Conservation (phyloP, 2,888 invertebrate species). For the Marasmarcha lunaedactyla region DNA sequence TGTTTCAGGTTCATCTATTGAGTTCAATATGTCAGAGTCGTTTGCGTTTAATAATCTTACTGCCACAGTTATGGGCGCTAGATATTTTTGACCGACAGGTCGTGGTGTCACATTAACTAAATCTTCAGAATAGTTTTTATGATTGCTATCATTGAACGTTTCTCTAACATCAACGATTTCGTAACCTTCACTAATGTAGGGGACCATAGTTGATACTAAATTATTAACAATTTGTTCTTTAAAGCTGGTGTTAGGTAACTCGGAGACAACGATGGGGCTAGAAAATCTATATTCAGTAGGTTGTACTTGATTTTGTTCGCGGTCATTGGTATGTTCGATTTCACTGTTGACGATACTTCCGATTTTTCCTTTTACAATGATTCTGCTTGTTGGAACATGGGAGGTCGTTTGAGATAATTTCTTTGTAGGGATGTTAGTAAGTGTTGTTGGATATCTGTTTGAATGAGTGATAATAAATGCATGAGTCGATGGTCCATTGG, state of each 20-base stretch:
- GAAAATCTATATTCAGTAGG: conserved; percentile 39
- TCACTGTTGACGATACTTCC: conserved; percentile 37
- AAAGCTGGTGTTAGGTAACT: conserved; percentile 28
- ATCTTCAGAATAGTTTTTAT: conserved; percentile 19
- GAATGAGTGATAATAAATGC: too few relatives aligned
- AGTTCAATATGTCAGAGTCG: conserved; percentile 41
- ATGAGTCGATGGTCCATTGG: too few relatives aligned
- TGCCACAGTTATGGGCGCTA: conserved; percentile 73
- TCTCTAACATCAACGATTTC: conserved; percentile 50
- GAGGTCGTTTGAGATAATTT: conserved; percentile 10
- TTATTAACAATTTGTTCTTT: conserved; percentile 47
- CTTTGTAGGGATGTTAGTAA: too few relatives aligned
- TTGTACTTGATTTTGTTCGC: conserved; percentile 21
- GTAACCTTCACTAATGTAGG: conserved; percentile 51
- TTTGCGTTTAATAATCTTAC: conserved; percentile 62
- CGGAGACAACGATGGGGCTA: conserved; percentile 61
- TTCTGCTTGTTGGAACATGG: conserved; percentile 23
- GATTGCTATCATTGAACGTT: conserved; percentile 27
- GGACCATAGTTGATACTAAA: conserved; percentile 53
- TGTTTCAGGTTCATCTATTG: conserved; percentile 44
- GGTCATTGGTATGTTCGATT: conserved; percentile 24
- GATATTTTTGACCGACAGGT: conserved; percentile 65
- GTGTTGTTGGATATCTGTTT: too few relatives aligned
- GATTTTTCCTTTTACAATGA: conserved; percentile 45
- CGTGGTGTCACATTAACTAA: conserved; percentile 65